Conservation (phyloP, 2,113 vertebrate species). For the Cavia porcellus region DNA sequence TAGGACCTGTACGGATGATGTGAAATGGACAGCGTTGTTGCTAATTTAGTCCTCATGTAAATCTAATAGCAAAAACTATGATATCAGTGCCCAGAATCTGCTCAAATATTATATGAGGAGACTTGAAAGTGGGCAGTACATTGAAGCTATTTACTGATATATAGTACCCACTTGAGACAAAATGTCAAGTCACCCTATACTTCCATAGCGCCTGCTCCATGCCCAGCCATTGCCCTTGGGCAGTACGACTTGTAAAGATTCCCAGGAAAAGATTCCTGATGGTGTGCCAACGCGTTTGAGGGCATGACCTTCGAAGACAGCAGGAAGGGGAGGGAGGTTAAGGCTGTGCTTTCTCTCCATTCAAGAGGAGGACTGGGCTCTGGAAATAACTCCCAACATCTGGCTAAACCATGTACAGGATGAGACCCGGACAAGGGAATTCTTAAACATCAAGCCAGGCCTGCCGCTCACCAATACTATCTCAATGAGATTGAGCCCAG, state of each 20-base stretch:
- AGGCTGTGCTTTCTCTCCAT: conserved; percentile 41
- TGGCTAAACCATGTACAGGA: conserved; percentile 75
- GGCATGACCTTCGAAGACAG: conserved; percentile 29
- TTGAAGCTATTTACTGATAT: not conserved
- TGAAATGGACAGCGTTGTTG: not conserved
- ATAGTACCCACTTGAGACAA: not conserved
- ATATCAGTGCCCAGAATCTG: not conserved
- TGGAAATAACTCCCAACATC: conserved; percentile 73
- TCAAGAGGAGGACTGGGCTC: conserved; percentile 48
- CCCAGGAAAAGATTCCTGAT: not conserved
- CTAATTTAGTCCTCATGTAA: not conserved
- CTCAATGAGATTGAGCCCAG: conserved; percentile 51
- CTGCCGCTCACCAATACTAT: conserved; percentile 67
- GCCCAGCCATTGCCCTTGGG: not conserved
- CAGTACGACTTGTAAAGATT: not conserved
- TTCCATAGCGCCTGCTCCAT: not conserved
- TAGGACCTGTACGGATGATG: not conserved
- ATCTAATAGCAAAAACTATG: not conserved
- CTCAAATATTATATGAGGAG: not conserved
- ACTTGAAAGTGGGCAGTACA: not conserved
- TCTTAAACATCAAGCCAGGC: conserved; percentile 65
- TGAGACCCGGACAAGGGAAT: conserved; percentile 65
- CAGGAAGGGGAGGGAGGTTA: not conserved
- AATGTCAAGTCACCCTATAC: not conserved
- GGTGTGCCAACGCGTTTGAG: not conserved